Evolutionary conservation across 2,797 vertebrate genomes (phyloP).

Genomic region (Pseudotriccus pelzelni): DNA sequence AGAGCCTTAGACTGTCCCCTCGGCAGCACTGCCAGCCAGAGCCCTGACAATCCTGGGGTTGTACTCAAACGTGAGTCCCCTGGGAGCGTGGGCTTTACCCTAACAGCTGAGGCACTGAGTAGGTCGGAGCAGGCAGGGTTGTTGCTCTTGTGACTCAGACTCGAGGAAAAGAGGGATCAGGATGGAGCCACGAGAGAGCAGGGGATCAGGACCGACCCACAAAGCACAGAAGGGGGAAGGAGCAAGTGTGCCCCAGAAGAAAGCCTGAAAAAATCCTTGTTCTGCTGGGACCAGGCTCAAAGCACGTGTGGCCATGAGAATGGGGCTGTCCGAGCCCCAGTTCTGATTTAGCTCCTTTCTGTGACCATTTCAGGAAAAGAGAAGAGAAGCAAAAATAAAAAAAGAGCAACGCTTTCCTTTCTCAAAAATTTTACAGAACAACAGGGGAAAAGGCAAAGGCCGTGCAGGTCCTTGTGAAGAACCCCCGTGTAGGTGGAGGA

Average conservation of each 20-base stretch:
- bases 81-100: constrained; percentile 75
- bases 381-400: not conserved
- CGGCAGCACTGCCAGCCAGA: constrained; percentile 74
- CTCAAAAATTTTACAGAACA: not conserved
- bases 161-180: constrained; percentile 21
- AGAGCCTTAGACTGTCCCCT: constrained; percentile 82
- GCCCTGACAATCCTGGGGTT: constrained; percentile 80
- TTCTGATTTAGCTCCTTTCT: not conserved
- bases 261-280: not conserved
- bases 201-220: not conserved
- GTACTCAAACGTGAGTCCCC: constrained; percentile 77
- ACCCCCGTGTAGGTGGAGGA: rapidly evolving
- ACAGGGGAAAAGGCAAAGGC: not conserved
- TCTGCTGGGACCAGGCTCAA: not conserved
- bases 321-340: rapidly evolving
- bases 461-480: not conserved
- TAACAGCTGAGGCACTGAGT: constrained; percentile 76
- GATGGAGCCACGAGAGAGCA: constrained; percentile 33
- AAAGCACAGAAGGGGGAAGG: not conserved
- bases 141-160: constrained; percentile 37
- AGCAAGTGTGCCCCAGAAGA: not conserved
- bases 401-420: not conserved
- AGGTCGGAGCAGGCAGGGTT: constrained; percentile 57
- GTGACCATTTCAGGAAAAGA: not conserved
- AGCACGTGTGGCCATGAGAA: not conserved